Evolutionary conservation across 2,888 invertebrate genomes (phyloP), one percentile per base, ranked within the genome.

Genomic region (Caenorhabditis sp.): DNA sequence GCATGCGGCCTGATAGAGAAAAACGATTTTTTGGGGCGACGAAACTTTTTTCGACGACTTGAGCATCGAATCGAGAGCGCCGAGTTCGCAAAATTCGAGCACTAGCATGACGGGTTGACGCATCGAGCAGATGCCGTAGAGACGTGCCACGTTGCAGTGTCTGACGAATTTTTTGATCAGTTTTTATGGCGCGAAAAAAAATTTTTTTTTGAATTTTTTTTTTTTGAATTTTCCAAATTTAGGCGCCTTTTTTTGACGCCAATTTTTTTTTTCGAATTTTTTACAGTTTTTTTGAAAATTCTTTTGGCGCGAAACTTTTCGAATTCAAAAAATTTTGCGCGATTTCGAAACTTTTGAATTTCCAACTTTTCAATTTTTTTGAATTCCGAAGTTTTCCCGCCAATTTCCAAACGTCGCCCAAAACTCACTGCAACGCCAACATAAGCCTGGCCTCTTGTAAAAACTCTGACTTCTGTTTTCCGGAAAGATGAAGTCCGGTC

Each of bases 391-490:
- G n/a, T n/a, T n/a, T n/a, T n/a, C n/a, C n/a, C n/a, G n/a, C n/a
- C n/a, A n/a, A n/a, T n/a, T n/a, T n/a, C n/a, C n/a, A n/a, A n/a
- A n/a, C n/a, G n/a, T n/a, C n/a, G n/a, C n/a, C n/a, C n/a, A 31
- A 31, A 31, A 4, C 31, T 31, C 31, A 31, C 31, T 31, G 4
- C 31, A 31, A 6, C 73, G 93, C 93, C 89, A 97, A 95, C 96
- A 97, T 96, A 78, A 95, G 95, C 12, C 94, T 94, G 0, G 96
- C 97, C 89, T 97, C 97, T 89, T 96, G 96, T 63, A 97, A 90
- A 89, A 97, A 97, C 89, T 97, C 95, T 78, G 94, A 93, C 0
- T 95, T 94, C 89, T 95, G 95, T 81, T 94, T 94, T 83, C 95
- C 94, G 93, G 96, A 94, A 65, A 94, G 91, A 88, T 96, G 90